A percentile compares a stretch with the other conserved stretches of the same genome.
Evolutionary conservation across 2,888 invertebrate species (phyloP).

Genomic region (Flexamia atlantica): DNA sequence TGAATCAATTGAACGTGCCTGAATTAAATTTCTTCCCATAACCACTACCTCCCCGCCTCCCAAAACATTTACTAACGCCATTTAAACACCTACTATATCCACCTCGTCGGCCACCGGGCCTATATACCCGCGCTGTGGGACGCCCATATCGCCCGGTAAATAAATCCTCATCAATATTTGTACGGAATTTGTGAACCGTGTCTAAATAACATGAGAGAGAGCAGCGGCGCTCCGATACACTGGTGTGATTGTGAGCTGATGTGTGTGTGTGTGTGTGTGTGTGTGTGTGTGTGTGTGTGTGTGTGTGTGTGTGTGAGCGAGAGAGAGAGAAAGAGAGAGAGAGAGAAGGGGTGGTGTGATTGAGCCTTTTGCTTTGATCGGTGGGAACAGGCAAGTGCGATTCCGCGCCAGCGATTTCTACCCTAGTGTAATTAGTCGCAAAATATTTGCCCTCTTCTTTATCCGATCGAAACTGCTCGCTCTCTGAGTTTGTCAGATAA

Average conservation of each 20-base stretch:
- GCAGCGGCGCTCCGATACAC: conserved; percentile 30
- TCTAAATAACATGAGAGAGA: conserved; percentile 46
- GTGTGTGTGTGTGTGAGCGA: conserved; percentile 1
- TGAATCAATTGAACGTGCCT: too few relatives aligned
- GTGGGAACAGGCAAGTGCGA: conserved; percentile 58
- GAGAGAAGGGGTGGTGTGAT: conserved; percentile 47
- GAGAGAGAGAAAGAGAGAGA: not conserved
- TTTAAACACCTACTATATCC: too few relatives aligned
- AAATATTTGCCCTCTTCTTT: conserved; percentile 66
- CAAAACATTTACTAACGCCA: too few relatives aligned
- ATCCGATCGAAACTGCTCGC: conserved; percentile 56
- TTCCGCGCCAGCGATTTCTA: conserved; percentile 54
- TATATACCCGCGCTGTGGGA: conserved; percentile 9
- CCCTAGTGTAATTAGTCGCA: conserved; percentile 65
- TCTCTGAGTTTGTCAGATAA: conserved; percentile 40
- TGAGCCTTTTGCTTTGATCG: conserved; percentile 61
- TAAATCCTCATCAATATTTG: conserved; percentile 42
- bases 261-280: conserved; percentile 16
- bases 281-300: not conserved
- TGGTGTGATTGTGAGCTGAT: conserved; percentile 40
- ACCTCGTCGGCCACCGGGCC: too few relatives aligned
- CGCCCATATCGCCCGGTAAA: conserved; percentile 40
- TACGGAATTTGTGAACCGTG: conserved; percentile 43
- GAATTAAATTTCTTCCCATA: too few relatives aligned
- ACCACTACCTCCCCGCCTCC: too few relatives aligned